A percentile compares a stretch with the other conserved stretches of the same genome.
phyloP scores from a whole-genome alignment of 2,888 invertebrate species.

The Leptopilina myrica region DNA sequence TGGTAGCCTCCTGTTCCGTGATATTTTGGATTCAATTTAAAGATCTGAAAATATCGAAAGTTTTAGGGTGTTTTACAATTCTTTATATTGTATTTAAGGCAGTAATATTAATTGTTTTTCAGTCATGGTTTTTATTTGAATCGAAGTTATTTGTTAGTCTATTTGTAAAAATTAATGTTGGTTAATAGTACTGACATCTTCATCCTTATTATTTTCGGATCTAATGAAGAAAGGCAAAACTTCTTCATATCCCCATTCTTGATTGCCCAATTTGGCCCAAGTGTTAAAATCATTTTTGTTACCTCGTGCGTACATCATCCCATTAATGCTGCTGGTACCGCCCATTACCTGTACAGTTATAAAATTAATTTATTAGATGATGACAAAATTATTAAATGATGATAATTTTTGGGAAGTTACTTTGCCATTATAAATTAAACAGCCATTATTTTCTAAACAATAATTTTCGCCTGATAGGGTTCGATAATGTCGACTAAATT shows the following conservation, averaged over 20 bases:
- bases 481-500: slow-evolving; percentile 95
- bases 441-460: slow-evolving; percentile 80
- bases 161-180: too few species aligned
- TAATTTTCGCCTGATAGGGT: slow-evolving; percentile 90
- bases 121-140: too few species aligned
- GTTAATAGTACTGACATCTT: slow-evolving; percentile 24
- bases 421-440: not conserved
- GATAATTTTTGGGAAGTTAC: not conserved
- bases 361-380: too few species aligned
- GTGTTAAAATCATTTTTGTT: slow-evolving; percentile 88
- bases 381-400: too few species aligned
- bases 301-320: slow-evolving; percentile 89
- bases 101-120: too few species aligned
- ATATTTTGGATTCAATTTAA: slow-evolving; percentile 73
- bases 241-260: slow-evolving; percentile 87
- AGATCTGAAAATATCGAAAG: slow-evolving; percentile 13
- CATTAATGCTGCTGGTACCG: slow-evolving; percentile 89
- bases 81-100: too few species aligned
- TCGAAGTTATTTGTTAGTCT: too few species aligned
- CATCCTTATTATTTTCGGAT: slow-evolving; percentile 79
- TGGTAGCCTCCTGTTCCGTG: slow-evolving; percentile 81
- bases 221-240: slow-evolving; percentile 87
- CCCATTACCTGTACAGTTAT: slow-evolving; percentile 83
- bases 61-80: too few species aligned
- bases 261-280: slow-evolving; percentile 87